Percentiles rank a stretch among this genome's conserved stretches.
phyloP scores from a whole-genome alignment of 2,113 vertebrate species.

The Eclectus roratus region DNA sequence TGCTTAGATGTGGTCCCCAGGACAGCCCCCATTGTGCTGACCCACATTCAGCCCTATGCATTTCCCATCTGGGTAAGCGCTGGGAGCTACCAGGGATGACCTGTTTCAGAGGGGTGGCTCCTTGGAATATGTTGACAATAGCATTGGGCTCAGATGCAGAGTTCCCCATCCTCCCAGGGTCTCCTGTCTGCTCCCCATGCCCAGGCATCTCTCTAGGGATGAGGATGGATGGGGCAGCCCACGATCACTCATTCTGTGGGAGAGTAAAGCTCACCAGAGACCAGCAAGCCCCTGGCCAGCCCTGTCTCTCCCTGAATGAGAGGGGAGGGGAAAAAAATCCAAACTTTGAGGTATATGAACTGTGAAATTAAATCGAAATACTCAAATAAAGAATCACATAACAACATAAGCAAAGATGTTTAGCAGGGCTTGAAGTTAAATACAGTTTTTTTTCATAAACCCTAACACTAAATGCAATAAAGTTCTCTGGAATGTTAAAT shows the following conservation, averaged over 20 bases:
- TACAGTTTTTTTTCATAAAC: constrained; percentile 82
- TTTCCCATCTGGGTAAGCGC: background rate
- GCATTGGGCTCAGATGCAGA: background rate
- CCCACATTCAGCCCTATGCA: background rate
- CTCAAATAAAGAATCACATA: constrained; percentile 79
- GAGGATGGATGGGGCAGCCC: background rate
- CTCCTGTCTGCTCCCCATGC: background rate
- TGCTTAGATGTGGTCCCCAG: background rate
- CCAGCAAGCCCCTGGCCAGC: background rate
- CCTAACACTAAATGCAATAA: constrained; percentile 73
- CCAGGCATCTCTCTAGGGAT: background rate
- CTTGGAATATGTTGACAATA: background rate
- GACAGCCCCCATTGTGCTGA: background rate
- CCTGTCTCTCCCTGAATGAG: constrained; percentile 25
- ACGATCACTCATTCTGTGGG: background rate
- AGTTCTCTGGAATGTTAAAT: constrained; percentile 81
- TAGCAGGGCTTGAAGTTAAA: constrained; percentile 85
- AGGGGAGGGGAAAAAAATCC: constrained; percentile 43
- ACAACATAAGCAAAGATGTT: constrained; percentile 82
- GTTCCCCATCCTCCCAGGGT: background rate
- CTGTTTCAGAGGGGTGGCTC: background rate
- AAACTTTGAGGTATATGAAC: constrained; percentile 83
- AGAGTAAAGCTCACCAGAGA: background rate
- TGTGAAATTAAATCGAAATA: constrained; percentile 84
- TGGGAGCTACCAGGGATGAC: background rate